Evolutionary conservation across 2,797 vertebrate species (phyloP).

Genomic region (Esox lucius): DNA sequence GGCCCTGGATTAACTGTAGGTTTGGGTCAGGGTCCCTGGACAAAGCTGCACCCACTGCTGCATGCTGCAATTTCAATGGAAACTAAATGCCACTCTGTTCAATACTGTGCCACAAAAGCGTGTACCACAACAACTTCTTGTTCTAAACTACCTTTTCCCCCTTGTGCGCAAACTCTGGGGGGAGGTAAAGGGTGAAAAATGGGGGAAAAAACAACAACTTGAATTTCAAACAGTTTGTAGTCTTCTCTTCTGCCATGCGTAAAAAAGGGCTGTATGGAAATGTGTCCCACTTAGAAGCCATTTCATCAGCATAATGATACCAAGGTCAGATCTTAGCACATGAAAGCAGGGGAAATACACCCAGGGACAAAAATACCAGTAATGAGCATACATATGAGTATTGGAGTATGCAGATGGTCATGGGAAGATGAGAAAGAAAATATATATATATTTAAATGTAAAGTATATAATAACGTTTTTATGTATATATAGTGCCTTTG

Average conservation of each 20-base stretch:
- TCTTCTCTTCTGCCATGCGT: conserved; percentile 17
- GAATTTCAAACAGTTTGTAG: conserved; percentile 67
- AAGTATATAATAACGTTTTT: no score
- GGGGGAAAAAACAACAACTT: conserved; percentile 42
- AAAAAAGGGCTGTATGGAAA: conserved; percentile 69
- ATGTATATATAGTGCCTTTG: no score
- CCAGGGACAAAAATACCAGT: conserved; percentile 45
- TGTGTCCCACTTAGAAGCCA: conserved; percentile 65
- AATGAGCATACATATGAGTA: conserved; percentile 61
- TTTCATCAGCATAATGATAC: conserved; percentile 74
- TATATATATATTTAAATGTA: no score
- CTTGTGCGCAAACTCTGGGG: conserved; percentile 29
- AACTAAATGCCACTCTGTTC: no score
- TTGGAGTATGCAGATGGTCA: not conserved
- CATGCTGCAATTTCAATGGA: no score
- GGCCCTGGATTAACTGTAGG: no score
- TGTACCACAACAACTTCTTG: not conserved
- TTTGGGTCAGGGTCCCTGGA: no score
- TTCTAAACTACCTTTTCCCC: conserved; percentile 1
- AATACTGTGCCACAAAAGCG: no score
- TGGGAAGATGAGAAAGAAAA: not conserved
- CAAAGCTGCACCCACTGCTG: no score
- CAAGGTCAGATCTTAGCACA: conserved; percentile 73
- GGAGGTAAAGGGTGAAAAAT: conserved; percentile 27
- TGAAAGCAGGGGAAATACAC: conserved; percentile 52